phyloP scores from a whole-genome alignment of 2,888 invertebrate species.

The Oasisia sp. region DNA sequence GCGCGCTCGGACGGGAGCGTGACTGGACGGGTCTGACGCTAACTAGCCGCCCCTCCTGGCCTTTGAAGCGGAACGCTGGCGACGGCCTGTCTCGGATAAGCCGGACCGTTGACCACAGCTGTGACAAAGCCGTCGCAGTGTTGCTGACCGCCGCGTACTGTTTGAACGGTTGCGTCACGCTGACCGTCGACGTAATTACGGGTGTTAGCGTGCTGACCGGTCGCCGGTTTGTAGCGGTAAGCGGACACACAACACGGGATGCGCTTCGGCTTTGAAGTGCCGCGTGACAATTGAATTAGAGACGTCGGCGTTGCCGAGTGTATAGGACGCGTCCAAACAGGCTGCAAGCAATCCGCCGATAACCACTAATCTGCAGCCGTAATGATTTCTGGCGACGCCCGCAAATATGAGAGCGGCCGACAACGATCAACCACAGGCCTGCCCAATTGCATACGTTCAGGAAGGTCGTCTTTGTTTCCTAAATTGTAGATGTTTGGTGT shows the following conservation, averaged over 20 bases:
- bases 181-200: background rate
- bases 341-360: background rate
- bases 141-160: background rate
- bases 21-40: background rate
- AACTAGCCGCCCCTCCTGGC: background rate
- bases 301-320: background rate
- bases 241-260: background rate
- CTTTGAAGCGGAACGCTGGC: conserved; percentile 8
- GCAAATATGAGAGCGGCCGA: background rate
- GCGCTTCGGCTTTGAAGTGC: background rate
- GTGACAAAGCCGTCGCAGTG: background rate
- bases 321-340: background rate
- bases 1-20: background rate
- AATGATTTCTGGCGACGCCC: background rate
- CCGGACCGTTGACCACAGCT: background rate
- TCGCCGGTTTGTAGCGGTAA: background rate
- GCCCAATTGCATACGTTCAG: background rate
- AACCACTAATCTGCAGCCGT: background rate
- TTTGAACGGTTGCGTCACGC: background rate
- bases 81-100: background rate
- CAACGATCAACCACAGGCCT: background rate
- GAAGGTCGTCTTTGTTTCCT: background rate
- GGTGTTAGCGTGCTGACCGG: background rate
- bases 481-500: background rate
- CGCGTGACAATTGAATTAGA: conserved; percentile 6